phyloP scores from a whole-genome alignment of 92 coral and sea anemone species.

The Virgularia gustaviana region DNA sequence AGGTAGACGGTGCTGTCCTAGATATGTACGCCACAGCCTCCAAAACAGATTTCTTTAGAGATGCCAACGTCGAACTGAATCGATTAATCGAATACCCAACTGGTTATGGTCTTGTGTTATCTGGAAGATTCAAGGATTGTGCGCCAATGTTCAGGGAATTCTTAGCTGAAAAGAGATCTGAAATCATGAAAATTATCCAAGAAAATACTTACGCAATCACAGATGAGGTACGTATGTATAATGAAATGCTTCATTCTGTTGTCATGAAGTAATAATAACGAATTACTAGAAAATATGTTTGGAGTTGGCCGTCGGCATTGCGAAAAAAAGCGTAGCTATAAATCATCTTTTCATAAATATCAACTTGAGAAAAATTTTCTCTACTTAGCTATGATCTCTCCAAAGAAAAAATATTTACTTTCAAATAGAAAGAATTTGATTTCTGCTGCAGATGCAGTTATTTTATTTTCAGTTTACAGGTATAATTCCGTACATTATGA shows the following conservation, averaged over 20 bases:
- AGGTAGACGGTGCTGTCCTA: conserved; percentile 67
- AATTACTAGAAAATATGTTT: too few species aligned
- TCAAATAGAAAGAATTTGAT: too few species aligned
- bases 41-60: conserved; percentile 56
- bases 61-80: conserved; percentile 33
- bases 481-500: too few species aligned
- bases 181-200: not conserved
- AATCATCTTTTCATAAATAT: too few species aligned
- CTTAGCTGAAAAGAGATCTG: not conserved
- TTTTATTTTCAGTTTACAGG: too few species aligned
- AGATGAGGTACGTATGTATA: conserved; percentile 1
- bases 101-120: conserved; percentile 36
- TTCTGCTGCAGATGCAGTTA: too few species aligned
- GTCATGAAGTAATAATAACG: too few species aligned
- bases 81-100: conserved; percentile 22
- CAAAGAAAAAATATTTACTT: not conserved
- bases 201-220: conserved; percentile 20
- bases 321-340: too few species aligned
- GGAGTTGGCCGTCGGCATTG: too few species aligned
- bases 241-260: not conserved
- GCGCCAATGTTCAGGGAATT: conserved; percentile 4
- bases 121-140: conserved; percentile 26
- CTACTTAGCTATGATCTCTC: not conserved
- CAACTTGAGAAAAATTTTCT: not conserved
- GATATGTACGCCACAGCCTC: conserved; percentile 75